Conservation (phyloP, 2,797 vertebrate species). For the Nyctibius grandis region DNA sequence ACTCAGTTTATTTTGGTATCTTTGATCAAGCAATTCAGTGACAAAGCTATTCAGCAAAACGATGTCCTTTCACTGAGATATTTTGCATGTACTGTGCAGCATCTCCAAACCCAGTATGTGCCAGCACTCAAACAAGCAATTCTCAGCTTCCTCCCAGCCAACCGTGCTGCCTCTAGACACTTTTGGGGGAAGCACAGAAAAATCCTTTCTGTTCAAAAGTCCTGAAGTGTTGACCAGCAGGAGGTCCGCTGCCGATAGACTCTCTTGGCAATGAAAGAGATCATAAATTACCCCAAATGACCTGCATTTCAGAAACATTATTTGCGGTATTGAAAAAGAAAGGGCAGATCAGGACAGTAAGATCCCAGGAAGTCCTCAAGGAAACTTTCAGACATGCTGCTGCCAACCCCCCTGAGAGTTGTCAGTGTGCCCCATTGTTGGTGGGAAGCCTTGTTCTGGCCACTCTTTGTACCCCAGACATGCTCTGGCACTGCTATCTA, state of each 20-base stretch:
- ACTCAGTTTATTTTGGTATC: background rate
- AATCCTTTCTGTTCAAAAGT: background rate
- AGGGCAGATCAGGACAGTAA: conserved; percentile 29
- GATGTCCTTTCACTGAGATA: background rate
- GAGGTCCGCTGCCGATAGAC: background rate
- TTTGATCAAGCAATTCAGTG: conserved; percentile 22
- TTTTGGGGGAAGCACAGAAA: background rate
- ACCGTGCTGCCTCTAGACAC: background rate
- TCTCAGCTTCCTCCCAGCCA: background rate
- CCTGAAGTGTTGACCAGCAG: background rate
- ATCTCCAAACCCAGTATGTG: background rate
- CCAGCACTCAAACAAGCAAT: background rate
- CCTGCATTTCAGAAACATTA: conserved; percentile 21
- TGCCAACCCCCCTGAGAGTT: background rate
- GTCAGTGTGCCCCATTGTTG: conserved; percentile 11
- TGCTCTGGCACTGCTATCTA: background rate
- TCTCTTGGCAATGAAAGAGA: background rate
- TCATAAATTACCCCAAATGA: conserved; percentile 41
- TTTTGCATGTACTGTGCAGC: background rate
- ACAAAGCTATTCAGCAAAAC: conserved; percentile 6
- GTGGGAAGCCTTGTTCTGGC: conserved; percentile 14
- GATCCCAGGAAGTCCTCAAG: conserved; percentile 33
- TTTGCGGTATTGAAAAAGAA: conserved; percentile 25
- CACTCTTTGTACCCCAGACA: background rate
- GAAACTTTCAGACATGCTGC: conserved; percentile 25